Evolutionary conservation across 2,113 vertebrate genomes (phyloP), one percentile per base, ranked within the genome.

Genomic region (Vidua chalybeata): DNA sequence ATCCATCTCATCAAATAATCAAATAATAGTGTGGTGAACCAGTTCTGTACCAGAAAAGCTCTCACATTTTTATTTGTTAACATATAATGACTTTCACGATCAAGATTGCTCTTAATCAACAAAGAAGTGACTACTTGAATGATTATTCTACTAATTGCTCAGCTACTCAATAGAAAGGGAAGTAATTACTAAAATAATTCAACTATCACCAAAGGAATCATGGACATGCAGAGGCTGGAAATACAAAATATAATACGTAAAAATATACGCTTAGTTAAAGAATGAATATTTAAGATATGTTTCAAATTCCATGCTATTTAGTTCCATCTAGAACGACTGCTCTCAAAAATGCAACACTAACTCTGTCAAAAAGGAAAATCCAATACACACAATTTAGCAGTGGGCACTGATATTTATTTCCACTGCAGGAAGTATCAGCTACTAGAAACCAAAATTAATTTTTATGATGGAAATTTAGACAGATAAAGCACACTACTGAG

Each of bases 151-250:
- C 43, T 93, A 94, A 89, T 90, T 90, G 54, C 31, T 92, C 35
- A 78, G 35, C 68, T 52, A 77, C 55, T 92, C 61, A 67, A 71
- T 33, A 76, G 26, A 63, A 88, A 71, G 27, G 51, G 43, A 89
- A 94, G 73, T 81, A 90, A 95, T 89, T 93, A 69, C 77, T 91
- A 78, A 94, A 92, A 33, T 64, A 91, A 62, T 66, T 92, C 77
- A 82, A 61, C 20, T 20, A 75, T 41, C 41, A 62, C 48, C 46
- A 69, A 84, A 87, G 35, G 45, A 84, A 52, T 76, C 1, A 94
- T 22, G 23, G 35, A 56, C 52, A 75, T 52, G 54, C 15, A 82
- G 9, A 64, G 31, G 10, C 3, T 68, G 30, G 12, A 93, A 95
- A 84, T 27, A 69, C 3, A 80, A 88, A 87, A 80, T 24, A n/a